Evolutionary conservation across 2,113 vertebrate genomes (phyloP).

Genomic region (Xyrauchen texanus): DNA sequence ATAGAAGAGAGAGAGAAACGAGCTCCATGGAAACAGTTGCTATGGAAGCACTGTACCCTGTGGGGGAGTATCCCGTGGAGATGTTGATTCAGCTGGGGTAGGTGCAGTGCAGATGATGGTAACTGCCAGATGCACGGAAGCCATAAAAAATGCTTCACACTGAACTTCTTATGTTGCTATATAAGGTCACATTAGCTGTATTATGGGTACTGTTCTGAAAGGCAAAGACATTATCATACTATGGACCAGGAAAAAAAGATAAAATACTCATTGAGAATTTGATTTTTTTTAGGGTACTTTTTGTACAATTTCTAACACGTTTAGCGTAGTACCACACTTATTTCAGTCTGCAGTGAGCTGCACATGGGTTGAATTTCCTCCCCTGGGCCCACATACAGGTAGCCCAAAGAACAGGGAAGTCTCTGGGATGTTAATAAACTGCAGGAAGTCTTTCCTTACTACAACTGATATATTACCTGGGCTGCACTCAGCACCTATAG

Average conservation of each 20-base stretch:
- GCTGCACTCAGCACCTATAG: slow-evolving; percentile 75
- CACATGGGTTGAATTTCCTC: slow-evolving; percentile 72
- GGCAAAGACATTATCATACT: not conserved
- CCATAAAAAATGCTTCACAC: slow-evolving; percentile 19
- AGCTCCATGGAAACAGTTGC: slow-evolving; percentile 34
- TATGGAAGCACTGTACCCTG: slow-evolving; percentile 72
- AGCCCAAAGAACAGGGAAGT: slow-evolving; percentile 79
- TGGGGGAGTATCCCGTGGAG: slow-evolving; percentile 76
- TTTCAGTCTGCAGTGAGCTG: slow-evolving; percentile 77
- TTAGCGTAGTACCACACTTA: slow-evolving; percentile 72
- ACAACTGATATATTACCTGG: slow-evolving; percentile 69
- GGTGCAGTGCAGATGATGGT: slow-evolving; percentile 78
- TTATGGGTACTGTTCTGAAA: slow-evolving; percentile 81
- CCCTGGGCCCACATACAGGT: slow-evolving; percentile 71
- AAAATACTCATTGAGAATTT: too few species aligned
- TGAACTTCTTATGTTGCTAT: slow-evolving; percentile 61
- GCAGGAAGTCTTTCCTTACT: slow-evolving; percentile 75
- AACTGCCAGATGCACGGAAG: slow-evolving; percentile 63
- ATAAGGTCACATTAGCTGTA: slow-evolving; percentile 72
- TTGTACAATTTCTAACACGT: slow-evolving; percentile 61
- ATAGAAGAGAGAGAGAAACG: slow-evolving; percentile 14
- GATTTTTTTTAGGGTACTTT: slow-evolving; percentile 53
- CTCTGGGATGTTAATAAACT: slow-evolving; percentile 68
- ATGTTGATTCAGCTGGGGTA: slow-evolving; percentile 77
- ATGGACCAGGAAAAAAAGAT: not conserved